Evolutionary conservation across 2,797 vertebrate genomes (phyloP).

Genomic region (Dicrostonyx torquatus): DNA sequence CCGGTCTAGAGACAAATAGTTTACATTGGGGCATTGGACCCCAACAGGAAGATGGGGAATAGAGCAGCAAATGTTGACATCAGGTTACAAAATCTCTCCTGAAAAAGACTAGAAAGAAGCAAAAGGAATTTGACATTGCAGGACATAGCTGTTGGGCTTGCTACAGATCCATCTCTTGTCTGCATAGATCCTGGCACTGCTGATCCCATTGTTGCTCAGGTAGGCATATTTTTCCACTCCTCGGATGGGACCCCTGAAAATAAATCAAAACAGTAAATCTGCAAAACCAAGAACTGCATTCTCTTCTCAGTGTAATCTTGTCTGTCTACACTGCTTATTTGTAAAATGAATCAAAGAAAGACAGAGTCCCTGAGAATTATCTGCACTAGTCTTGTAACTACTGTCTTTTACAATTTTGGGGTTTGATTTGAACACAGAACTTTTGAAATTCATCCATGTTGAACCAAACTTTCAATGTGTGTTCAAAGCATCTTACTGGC

Average conservation of each 20-base stretch:
- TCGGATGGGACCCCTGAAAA: background rate
- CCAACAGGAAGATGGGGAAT: background rate
- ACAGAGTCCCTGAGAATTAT: background rate
- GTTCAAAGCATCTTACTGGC: background rate
- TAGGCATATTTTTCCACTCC: background rate
- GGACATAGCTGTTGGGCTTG: background rate
- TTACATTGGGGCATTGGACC: no score
- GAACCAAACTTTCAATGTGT: background rate
- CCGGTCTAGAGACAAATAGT: no score
- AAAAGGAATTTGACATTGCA: accelerated
- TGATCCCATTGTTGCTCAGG: background rate
- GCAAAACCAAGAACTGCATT: background rate
- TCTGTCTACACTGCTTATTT: background rate
- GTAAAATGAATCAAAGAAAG: background rate
- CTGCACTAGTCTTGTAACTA: no score
- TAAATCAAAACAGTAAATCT: background rate
- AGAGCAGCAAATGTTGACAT: background rate
- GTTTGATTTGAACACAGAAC: background rate
- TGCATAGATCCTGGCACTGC: background rate
- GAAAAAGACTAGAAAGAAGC: accelerated
- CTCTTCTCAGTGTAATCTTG: background rate
- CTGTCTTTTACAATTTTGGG: background rate
- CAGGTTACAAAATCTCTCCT: background rate
- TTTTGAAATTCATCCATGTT: background rate
- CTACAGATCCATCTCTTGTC: conserved; percentile 32